Percentiles rank a stretch among this genome's conserved stretches.
Evolutionary conservation across 2,113 vertebrate genomes (phyloP).

Genomic region (Vulpes vulpes): DNA sequence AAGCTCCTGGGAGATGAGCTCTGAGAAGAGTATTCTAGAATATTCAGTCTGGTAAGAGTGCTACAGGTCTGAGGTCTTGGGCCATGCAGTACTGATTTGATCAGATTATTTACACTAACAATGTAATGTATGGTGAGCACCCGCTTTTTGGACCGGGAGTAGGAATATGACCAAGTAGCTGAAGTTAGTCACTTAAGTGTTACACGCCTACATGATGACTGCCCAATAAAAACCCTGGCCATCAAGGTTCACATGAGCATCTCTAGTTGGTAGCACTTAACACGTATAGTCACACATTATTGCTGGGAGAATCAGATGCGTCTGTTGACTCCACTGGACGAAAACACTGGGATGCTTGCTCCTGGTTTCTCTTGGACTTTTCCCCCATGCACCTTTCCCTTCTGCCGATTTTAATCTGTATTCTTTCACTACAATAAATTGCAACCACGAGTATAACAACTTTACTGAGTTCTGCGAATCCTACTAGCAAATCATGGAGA

Average conservation of each 20-base stretch:
- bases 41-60: background rate
- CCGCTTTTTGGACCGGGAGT: background rate
- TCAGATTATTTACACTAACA: background rate
- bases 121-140: background rate
- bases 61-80: background rate
- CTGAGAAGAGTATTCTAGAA: background rate
- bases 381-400: background rate
- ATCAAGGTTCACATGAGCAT: background rate
- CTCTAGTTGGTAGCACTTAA: background rate
- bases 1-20: background rate
- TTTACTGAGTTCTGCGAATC: background rate
- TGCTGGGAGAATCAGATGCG: background rate
- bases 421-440: background rate
- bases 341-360: background rate
- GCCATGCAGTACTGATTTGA: background rate
- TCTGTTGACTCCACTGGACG: background rate
- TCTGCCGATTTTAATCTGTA: background rate
- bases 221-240: background rate
- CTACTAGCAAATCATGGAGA: background rate
- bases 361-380: background rate
- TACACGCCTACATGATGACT: too few relatives aligned
- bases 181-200: background rate
- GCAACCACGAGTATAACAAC: background rate
- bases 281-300: background rate
- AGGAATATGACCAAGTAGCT: background rate